Percentiles rank a stretch among this genome's conserved stretches.
Evolutionary conservation across 2,888 invertebrate species (phyloP).

Genomic region (Agrilus biguttatus): DNA sequence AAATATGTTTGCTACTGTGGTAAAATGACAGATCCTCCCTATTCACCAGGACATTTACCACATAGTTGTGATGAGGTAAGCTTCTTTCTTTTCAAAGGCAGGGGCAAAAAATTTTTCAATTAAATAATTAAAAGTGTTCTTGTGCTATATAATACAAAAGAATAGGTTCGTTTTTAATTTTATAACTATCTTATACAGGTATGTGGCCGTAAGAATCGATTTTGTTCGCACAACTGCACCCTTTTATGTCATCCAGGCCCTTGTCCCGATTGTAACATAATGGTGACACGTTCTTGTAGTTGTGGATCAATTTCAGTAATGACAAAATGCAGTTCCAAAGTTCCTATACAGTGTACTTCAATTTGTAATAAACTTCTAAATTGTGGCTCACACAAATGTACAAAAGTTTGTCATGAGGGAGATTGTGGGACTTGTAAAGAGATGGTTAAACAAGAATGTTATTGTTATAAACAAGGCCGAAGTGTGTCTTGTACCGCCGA

Average conservation of each 20-base stretch:
- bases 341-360: constrained; percentile 57
- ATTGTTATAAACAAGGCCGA: constrained; percentile 49
- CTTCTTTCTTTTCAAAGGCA: too few species aligned
- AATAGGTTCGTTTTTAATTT: too few species aligned
- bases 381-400: constrained; percentile 67
- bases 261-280: constrained; percentile 77
- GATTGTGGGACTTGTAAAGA: constrained; percentile 59
- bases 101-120: too few species aligned
- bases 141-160: too few species aligned
- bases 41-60: constrained; percentile 62
- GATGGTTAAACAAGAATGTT: constrained; percentile 54
- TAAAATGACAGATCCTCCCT: constrained; percentile 57
- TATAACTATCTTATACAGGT: constrained; percentile 15
- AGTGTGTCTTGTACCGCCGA: constrained; percentile 48
- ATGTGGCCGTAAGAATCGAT: constrained; percentile 50
- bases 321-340: constrained; percentile 58
- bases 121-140: too few species aligned
- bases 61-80: constrained; percentile 75
- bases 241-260: constrained; percentile 89
- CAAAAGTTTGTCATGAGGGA: constrained; percentile 62
- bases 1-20: constrained; percentile 89
- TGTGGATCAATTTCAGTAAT: constrained; percentile 58
- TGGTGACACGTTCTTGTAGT: constrained; percentile 58
- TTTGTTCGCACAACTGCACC: constrained; percentile 50
- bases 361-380: constrained; percentile 59